Conservation (phyloP, 2,888 invertebrate species). For the Sclerodermus sp. region DNA sequence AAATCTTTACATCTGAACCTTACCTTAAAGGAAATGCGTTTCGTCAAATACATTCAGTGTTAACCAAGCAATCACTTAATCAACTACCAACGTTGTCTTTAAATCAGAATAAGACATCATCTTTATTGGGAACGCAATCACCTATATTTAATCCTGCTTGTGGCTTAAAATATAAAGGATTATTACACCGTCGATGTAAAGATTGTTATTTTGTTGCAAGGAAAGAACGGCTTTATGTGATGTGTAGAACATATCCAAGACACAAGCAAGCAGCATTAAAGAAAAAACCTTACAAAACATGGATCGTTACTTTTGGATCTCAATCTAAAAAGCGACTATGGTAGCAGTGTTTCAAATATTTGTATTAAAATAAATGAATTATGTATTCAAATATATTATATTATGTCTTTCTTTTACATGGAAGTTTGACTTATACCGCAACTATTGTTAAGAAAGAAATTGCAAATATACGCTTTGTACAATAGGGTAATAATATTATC, state of each 20-base stretch:
- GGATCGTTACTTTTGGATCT: constrained; percentile 76
- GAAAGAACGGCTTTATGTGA: constrained; percentile 70
- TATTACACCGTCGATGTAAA: constrained; percentile 71
- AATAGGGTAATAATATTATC: too few species aligned
- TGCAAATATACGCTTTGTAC: too few species aligned
- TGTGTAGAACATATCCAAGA: constrained; percentile 75
- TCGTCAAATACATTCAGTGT: constrained; percentile 11
- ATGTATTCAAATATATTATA: background rate
- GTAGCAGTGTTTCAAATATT: constrained; percentile 38
- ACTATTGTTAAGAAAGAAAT: too few species aligned
- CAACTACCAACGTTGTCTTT: background rate
- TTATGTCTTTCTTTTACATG: background rate
- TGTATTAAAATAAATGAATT: background rate
- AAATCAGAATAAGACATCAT: background rate
- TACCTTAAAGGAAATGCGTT: background rate
- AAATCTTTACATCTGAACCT: constrained; percentile 1
- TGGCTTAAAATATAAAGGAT: constrained; percentile 75
- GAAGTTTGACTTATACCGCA: too few species aligned
- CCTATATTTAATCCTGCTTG: constrained; percentile 55
- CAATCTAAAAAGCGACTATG: constrained; percentile 64
- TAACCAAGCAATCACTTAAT: constrained; percentile 6
- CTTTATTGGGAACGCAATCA: constrained; percentile 36
- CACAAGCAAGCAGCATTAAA: constrained; percentile 82
- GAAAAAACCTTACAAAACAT: constrained; percentile 69
- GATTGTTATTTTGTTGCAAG: constrained; percentile 75